Evolutionary conservation across 2,113 vertebrate species (phyloP).

Genomic region (Pterocles orientalis): DNA sequence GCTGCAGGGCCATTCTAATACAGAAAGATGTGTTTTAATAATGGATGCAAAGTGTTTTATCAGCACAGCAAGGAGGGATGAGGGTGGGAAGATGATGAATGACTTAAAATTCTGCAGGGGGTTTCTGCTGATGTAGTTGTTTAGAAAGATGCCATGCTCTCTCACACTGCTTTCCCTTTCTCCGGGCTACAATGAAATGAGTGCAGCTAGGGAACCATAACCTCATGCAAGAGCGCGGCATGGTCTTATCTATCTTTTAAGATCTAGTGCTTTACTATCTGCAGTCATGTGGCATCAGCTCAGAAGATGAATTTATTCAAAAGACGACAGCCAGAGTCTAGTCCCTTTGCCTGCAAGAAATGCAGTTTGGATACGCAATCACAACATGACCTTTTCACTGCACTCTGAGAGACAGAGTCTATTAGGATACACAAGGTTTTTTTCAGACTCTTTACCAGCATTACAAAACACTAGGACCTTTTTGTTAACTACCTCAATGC

Average conservation of each 20-base stretch:
- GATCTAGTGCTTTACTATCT: slow-evolving; percentile 21
- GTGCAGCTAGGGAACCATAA: slow-evolving; percentile 40
- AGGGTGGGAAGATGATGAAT: slow-evolving; percentile 40
- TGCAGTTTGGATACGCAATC: not conserved
- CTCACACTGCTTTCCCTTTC: slow-evolving; percentile 39
- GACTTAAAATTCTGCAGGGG: slow-evolving; percentile 50
- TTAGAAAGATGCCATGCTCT: slow-evolving; percentile 44
- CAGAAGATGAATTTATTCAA: not conserved
- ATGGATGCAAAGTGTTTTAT: slow-evolving; percentile 61
- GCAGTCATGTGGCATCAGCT: not conserved
- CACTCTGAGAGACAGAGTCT: not conserved
- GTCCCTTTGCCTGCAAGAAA: not conserved
- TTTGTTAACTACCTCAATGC: not conserved
- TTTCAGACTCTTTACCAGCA: not conserved
- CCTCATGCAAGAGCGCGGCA: slow-evolving; percentile 1
- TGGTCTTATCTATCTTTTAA: slow-evolving; percentile 29
- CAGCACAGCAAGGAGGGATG: not conserved
- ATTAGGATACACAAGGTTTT: not conserved
- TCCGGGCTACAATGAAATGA: slow-evolving; percentile 44
- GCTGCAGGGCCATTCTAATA: slow-evolving; percentile 64
- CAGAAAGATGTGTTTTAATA: slow-evolving; percentile 61
- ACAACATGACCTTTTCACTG: not conserved
- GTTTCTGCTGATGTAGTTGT: slow-evolving; percentile 15
- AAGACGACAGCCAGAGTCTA: not conserved
- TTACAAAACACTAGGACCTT: not conserved